phyloP scores from a whole-genome alignment of 2,797 vertebrate species.

The Acropternis orthonyx region DNA sequence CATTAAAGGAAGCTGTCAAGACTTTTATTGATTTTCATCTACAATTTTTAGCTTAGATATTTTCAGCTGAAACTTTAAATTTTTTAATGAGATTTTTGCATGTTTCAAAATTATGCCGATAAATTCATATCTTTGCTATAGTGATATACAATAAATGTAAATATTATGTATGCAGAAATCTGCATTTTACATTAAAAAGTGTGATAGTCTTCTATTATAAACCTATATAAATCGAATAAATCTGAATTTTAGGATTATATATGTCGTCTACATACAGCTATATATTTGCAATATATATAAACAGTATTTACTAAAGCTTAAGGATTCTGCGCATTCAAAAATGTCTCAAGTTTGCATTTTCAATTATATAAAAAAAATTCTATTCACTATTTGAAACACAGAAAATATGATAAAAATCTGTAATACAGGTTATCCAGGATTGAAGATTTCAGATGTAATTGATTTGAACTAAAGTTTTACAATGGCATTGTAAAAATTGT shows the following conservation, averaged over 20 bases:
- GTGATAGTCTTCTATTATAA: not conserved
- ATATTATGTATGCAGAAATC: not conserved
- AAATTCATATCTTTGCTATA: not conserved
- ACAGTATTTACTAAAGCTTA: not conserved
- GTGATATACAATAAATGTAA: not conserved
- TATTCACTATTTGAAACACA: not conserved
- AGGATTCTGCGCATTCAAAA: not conserved
- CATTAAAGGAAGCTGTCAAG: not conserved
- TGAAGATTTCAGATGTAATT: not conserved
- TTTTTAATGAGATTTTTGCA: not conserved
- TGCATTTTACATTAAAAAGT: not conserved
- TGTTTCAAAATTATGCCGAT: not conserved
- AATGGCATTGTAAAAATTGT: not conserved
- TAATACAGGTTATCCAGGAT: not conserved
- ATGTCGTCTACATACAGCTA: not conserved
- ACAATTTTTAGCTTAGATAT: not conserved
- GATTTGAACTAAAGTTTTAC: not conserved
- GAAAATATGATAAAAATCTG: not conserved
- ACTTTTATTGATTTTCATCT: not conserved
- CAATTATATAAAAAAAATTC: not conserved
- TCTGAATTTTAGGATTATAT: not conserved
- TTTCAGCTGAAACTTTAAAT: not conserved
- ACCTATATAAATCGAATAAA: not conserved
- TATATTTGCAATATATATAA: not conserved
- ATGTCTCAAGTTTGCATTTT: not conserved